Conservation (phyloP, 2,113 vertebrate genomes). For the Colius striatus region DNA sequence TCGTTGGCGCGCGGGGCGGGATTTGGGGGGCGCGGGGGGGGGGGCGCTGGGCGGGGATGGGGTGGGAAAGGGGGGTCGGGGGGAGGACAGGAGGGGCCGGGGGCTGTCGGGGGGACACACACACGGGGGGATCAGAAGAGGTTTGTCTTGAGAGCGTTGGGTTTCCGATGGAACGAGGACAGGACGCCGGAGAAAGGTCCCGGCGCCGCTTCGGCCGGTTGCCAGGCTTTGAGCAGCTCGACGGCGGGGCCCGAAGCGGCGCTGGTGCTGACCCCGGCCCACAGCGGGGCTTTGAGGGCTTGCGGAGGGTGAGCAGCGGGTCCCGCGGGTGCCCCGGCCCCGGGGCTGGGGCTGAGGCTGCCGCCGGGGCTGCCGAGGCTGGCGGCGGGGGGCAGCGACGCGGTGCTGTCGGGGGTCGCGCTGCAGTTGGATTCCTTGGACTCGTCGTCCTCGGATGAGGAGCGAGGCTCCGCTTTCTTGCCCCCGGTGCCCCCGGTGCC, state of each 20-base stretch:
- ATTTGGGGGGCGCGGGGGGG: too few relatives aligned
- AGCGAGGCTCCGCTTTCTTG: slow-evolving; percentile 87
- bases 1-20: too few relatives aligned
- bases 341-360: slow-evolving; percentile 91
- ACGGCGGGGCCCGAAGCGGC: slow-evolving; percentile 79
- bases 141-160: slow-evolving; percentile 89
- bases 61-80: neutral
- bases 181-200: slow-evolving; percentile 95
- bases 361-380: slow-evolving; percentile 85
- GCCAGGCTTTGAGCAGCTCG: slow-evolving; percentile 94
- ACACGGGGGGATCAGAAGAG: slow-evolving; percentile 89
- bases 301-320: slow-evolving; percentile 83
- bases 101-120: too few relatives aligned
- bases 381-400: slow-evolving; percentile 86
- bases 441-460: slow-evolving; percentile 92
- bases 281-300: slow-evolving; percentile 86
- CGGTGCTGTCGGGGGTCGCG: slow-evolving; percentile 96
- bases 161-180: slow-evolving; percentile 95
- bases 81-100: neutral
- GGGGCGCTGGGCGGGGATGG: too few relatives aligned
- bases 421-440: slow-evolving; percentile 96
- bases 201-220: slow-evolving; percentile 88
- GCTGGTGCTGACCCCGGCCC: slow-evolving; percentile 85
- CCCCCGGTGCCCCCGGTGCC: slow-evolving; percentile 53
- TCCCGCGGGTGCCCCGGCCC: slow-evolving; percentile 75